A percentile compares a stretch with the other conserved stretches of the same genome.
phyloP scores from a whole-genome alignment of 2,113 vertebrate species.

The Circaetus gallicus region DNA sequence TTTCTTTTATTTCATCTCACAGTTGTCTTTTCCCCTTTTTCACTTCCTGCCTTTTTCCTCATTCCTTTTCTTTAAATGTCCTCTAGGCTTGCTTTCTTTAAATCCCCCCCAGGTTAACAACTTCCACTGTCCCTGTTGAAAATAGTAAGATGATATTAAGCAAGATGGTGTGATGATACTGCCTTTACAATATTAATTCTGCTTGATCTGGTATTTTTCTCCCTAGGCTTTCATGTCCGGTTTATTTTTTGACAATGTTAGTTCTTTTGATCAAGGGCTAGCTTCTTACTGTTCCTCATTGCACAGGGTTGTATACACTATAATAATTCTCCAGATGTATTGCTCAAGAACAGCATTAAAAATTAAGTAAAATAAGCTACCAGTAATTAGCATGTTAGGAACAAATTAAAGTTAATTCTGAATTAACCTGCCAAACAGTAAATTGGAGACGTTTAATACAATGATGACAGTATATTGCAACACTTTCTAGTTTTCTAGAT shows the following conservation, averaged over 20 bases:
- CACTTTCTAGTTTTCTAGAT: neutral
- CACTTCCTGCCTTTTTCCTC: neutral
- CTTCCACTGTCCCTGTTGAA: neutral
- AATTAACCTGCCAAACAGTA: neutral
- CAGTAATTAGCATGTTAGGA: neutral
- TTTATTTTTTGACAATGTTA: neutral
- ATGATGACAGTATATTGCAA: neutral
- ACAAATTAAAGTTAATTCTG: neutral
- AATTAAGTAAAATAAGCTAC: neutral
- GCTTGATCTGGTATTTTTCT: neutral
- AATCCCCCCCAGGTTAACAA: neutral
- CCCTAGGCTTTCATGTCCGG: neutral
- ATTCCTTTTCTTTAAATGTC: neutral
- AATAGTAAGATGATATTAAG: neutral
- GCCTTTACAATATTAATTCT: neutral
- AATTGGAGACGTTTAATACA: neutral
- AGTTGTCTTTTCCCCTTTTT: neutral
- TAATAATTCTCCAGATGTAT: neutral
- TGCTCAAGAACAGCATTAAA: neutral
- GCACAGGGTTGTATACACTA: neutral
- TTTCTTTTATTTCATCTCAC: neutral
- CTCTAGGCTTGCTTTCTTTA: neutral
- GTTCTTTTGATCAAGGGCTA: neutral
- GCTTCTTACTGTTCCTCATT: neutral
- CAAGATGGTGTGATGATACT: neutral